phyloP scores from a whole-genome alignment of 2,888 invertebrate species.

The Odontomyia ornata region DNA sequence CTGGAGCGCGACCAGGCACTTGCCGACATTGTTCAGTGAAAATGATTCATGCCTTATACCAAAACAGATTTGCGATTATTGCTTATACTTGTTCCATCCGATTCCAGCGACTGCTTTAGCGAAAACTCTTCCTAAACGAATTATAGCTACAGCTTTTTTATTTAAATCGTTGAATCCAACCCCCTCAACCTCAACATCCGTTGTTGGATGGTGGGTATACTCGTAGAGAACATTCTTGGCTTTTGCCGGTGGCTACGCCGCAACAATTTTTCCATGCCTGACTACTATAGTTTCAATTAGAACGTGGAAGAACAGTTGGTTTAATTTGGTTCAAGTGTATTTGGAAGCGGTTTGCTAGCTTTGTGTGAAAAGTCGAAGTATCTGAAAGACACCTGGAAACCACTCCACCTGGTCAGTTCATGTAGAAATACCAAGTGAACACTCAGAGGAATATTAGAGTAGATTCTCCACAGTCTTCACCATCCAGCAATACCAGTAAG shows the following conservation, averaged over 20 bases:
- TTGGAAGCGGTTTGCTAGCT: not conserved
- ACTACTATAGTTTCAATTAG: not conserved
- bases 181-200: conserved; percentile 5
- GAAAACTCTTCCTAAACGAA: conserved; percentile 11
- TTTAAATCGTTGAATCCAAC: not conserved
- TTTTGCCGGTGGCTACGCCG: not conserved
- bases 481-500: too few species aligned
- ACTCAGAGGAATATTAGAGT: not conserved
- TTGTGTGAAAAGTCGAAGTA: conserved; percentile 6
- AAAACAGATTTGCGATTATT: conserved; percentile 27
- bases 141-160: not conserved
- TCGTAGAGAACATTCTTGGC: not conserved
- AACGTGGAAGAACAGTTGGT: not conserved
- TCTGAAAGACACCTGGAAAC: not conserved
- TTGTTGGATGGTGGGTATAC: not conserved
- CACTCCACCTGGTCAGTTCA: not conserved
- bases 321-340: not conserved
- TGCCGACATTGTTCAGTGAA: not conserved
- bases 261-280: not conserved
- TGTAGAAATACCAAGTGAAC: not conserved
- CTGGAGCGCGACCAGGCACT: not conserved
- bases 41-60: conserved; percentile 2
- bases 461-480: too few species aligned
- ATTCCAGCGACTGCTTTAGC: not conserved
- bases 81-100: conserved; percentile 11